phyloP scores from a whole-genome alignment of 2,888 invertebrate species.

The Aspidapion aeneum region DNA sequence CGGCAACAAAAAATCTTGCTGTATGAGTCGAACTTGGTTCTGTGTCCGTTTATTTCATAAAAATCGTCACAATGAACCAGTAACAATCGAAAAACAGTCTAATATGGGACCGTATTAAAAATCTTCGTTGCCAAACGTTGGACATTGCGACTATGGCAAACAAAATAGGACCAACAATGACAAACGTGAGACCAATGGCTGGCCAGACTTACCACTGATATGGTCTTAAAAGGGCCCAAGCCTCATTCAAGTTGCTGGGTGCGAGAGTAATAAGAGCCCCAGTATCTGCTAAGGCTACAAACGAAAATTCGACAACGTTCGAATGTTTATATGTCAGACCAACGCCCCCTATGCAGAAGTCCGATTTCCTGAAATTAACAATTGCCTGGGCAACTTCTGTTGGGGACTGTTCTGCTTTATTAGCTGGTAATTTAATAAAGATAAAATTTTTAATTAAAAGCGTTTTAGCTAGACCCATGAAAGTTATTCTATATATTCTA shows the following conservation, averaged over 20 bases:
- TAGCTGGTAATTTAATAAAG: no score
- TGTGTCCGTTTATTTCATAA: constrained; percentile 70
- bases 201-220: constrained; percentile 80
- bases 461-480: no score
- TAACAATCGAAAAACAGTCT: constrained; percentile 59
- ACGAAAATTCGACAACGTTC: constrained; percentile 71
- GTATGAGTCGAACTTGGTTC: no score
- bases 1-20: no score
- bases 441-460: no score
- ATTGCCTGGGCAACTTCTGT: no score
- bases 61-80: constrained; percentile 70
- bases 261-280: constrained; percentile 75
- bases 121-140: constrained; percentile 52
- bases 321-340: constrained; percentile 69
- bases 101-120: constrained; percentile 40
- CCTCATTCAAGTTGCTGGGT: constrained; percentile 68
- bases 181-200: constrained; percentile 59
- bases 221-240: no score
- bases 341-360: constrained; percentile 72
- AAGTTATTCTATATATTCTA: no score
- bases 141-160: constrained; percentile 66
- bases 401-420: no score
- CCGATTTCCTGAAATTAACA: no score
- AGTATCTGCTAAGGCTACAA: constrained; percentile 71
- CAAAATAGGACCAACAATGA: constrained; percentile 65